These are phyloP conservation scores for Oscheius sp. DNA, from an alignment of 2,888 invertebrate species.

Conservation along the genomic window DNA sequence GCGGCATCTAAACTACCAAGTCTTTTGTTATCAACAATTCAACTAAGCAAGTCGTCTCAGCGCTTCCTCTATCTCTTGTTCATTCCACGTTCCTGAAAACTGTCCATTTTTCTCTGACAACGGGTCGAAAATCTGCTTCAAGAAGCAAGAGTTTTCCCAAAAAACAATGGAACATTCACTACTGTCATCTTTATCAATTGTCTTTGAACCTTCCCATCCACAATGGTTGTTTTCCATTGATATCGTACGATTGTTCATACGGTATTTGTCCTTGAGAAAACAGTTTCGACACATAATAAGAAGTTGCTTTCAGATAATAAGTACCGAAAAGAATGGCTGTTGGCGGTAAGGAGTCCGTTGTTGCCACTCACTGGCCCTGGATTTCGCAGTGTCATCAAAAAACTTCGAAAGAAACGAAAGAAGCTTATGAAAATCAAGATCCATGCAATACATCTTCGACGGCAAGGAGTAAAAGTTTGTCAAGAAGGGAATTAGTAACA, in stretches of 20 bases:
- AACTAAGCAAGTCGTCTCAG: background rate
- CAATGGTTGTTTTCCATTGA: no score
- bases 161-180: no score
- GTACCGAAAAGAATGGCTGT: constrained; percentile 8
- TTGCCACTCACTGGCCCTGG: constrained; percentile 2
- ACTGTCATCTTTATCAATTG: no score
- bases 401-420: background rate
- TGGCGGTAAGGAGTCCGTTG: background rate
- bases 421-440: background rate
- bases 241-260: background rate
- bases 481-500: background rate
- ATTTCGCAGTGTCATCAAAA: background rate
- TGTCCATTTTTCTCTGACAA: constrained; percentile 1
- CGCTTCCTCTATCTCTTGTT: background rate
- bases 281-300: background rate
- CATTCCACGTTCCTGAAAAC: background rate
- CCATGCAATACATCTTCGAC: background rate
- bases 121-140: no score
- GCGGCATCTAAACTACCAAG: constrained; percentile 6
- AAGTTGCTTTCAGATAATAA: constrained; percentile 18
- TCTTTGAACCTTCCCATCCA: no score
- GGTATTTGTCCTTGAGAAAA: background rate
- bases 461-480: background rate
- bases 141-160: no score
- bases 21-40: constrained; percentile 22